Conservation (phyloP, 1,140 invertebrate genomes). For the Muscidifurax raptorellus region DNA sequence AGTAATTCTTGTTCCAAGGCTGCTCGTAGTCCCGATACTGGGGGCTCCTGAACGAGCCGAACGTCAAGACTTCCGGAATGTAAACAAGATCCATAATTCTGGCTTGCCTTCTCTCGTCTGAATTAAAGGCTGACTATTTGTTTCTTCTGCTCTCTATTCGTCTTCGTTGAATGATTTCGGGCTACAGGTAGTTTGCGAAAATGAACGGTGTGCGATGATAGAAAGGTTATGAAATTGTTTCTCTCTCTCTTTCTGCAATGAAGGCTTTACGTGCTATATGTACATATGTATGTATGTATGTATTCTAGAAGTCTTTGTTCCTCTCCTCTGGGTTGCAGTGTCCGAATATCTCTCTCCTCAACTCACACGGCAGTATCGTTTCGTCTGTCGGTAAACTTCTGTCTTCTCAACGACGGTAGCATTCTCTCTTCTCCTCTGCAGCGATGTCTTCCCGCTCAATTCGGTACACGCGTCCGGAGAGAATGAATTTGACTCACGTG, state of each 20-base stretch:
- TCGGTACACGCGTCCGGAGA: too few species aligned
- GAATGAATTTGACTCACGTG: neutral
- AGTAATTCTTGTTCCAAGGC: conserved; percentile 71
- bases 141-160: neutral
- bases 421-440: neutral
- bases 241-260: too few species aligned
- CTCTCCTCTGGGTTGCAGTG: neutral
- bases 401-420: conserved; percentile 7
- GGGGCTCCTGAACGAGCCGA: conserved; percentile 71
- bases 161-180: neutral
- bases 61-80: conserved; percentile 70
- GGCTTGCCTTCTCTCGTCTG: neutral
- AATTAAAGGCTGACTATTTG: neutral
- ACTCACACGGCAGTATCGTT: conserved; percentile 9
- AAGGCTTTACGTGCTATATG: too few species aligned
- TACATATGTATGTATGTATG: neutral
- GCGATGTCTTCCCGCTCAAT: too few species aligned
- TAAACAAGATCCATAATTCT: conserved; percentile 71
- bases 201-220: neutral
- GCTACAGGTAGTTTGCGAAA: neutral
- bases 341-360: neutral
- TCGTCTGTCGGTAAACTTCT: neutral
- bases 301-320: neutral
- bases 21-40: conserved; percentile 76
- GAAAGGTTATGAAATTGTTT: too few species aligned